phyloP scores from a whole-genome alignment of 2,797 vertebrate genomes.

The Neomorphus geoffroyi region DNA sequence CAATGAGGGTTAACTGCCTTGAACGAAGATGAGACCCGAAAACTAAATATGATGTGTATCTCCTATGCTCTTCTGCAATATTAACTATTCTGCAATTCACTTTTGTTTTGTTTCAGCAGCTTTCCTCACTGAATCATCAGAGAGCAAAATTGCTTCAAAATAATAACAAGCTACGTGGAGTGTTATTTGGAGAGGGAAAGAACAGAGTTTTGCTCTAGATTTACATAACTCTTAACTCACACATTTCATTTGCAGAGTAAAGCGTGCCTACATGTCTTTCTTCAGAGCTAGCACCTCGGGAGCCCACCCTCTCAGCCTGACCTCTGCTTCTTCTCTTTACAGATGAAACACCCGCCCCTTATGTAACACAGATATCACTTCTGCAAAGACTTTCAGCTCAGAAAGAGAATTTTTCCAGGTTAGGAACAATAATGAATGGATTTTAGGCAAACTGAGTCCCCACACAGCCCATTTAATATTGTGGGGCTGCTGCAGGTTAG shows the following conservation, averaged over 20 bases:
- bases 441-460: slow-evolving; percentile 39
- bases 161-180: slow-evolving; percentile 10
- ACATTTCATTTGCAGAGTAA: background rate
- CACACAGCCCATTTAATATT: background rate
- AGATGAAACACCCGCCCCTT: background rate
- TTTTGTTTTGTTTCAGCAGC: slow-evolving; percentile 54
- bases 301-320: background rate
- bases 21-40: background rate
- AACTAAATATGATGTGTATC: background rate
- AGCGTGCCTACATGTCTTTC: background rate
- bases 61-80: background rate
- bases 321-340: background rate
- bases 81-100: slow-evolving; percentile 43
- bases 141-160: slow-evolving; percentile 64
- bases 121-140: slow-evolving; percentile 50
- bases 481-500: slow-evolving; percentile 26
- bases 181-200: slow-evolving; percentile 9
- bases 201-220: slow-evolving; percentile 17
- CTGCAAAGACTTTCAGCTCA: slow-evolving; percentile 45
- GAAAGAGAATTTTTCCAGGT: slow-evolving; percentile 4
- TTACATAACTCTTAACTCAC: slow-evolving; percentile 15
- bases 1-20: background rate
- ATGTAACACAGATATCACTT: background rate
- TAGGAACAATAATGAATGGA: slow-evolving; percentile 10
- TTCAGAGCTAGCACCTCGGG: background rate